Evolutionary conservation across 1,140 invertebrate genomes (phyloP).

Genomic region (Sarcophaga bullata): DNA sequence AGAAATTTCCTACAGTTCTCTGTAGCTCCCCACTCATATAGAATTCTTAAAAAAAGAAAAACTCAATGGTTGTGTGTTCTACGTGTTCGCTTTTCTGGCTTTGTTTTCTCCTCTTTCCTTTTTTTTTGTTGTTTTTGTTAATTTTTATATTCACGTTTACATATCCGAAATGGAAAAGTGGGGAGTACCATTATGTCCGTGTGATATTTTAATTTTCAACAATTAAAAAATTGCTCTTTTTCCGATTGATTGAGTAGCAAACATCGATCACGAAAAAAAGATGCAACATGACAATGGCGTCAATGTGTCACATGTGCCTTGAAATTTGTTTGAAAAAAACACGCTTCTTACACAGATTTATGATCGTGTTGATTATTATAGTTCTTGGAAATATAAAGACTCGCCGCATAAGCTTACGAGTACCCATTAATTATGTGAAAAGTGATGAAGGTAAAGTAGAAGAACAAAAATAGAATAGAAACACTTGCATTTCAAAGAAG

Average conservation of each 20-base stretch:
- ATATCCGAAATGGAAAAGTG: neutral
- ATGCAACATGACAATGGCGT: constrained; percentile 24
- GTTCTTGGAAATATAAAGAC: no score
- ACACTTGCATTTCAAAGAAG: no score
- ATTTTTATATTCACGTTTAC: no score
- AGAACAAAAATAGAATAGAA: no score
- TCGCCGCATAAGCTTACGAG: neutral
- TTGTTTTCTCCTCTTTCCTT: no score
- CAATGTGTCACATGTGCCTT: constrained; percentile 1
- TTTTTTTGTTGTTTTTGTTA: no score
- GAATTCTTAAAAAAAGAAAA: neutral
- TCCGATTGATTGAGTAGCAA: constrained; percentile 6
- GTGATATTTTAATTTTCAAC: constrained; percentile 39
- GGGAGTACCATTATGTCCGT: constrained; percentile 35
- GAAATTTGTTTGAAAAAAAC: neutral
- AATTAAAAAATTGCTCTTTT: constrained; percentile 33
- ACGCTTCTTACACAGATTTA: neutral
- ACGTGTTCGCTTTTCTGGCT: neutral
- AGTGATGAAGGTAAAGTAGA: neutral
- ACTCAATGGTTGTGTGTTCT: neutral
- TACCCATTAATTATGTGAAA: neutral
- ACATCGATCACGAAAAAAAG: neutral
- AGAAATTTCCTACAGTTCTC: constrained; percentile 18
- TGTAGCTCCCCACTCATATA: neutral
- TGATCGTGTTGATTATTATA: no score